Base-by-base conservation (phyloP, 2,797 vertebrate genomes). In the Tympanoctomys barrerae region DNA sequence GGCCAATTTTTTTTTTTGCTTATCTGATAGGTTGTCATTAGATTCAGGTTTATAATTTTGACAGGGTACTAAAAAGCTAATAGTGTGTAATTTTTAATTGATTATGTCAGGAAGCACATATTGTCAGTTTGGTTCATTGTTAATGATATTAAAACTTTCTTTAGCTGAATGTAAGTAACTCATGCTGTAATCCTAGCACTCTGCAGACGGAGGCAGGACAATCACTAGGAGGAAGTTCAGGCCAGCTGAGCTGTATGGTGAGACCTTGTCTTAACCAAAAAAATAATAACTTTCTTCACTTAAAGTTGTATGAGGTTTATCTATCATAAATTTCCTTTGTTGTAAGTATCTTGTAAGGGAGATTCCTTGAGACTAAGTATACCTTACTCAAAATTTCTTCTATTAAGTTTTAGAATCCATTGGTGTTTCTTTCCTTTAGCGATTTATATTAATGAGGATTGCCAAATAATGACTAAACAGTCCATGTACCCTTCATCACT, bases 221-320 rank as follows among this genome's bases (percentile, higher is more conserved):
- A 28, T 75, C 73, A 46, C 73, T 75, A 6, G 24, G 42, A 75
- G 42, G 39, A 22, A 75, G 26, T 49, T 46, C 39, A 24, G 24
- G 24, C 71, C 24, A 75, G 39, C 39, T 75, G 4, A 77, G 28
- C 39, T 70, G n/a, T n/a, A 22, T 19, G n/a, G n/a, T 70, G n/a
- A 70, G 16, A 70, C 18, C 66, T 21, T 36, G n/a, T 70, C 4
- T 70, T 19, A 10, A 4, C 8, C 66, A n/a, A 68, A 70, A 36
- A n/a, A 36, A 8, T 68, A 18, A 36, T 71, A 59, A 66, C 59
- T 64, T 70, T 52, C 18, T 28, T 19, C 7, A 36, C 9, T 87
- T 90, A 82, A 94, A 88, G 3, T 81, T 77, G 33, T 87, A 28
- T 46, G 22, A 54, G 39, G 2, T 93, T 91, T 93, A 36, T 71